Base-by-base conservation (phyloP, 1,140 invertebrate species). In the Hyles euphorbiae region DNA sequence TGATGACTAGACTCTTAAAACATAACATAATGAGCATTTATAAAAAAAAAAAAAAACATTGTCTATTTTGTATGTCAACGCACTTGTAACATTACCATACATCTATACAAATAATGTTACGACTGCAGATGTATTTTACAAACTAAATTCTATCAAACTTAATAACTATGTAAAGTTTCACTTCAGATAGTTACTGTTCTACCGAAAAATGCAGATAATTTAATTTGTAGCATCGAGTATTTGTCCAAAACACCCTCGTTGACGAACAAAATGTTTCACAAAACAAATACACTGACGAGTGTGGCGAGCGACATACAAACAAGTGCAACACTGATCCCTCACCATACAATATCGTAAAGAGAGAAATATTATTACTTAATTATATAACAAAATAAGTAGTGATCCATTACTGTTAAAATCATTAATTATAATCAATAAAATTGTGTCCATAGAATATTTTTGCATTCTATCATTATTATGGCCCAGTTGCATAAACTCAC, bases 1-100 rank as follows among this genome's bases (percentile, higher is more conserved):
- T 77, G 79, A 81, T 87, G 85, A 88, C 85, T 88, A 88, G 85
- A 88, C 78, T 86, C 78, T 83, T 88, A 86, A 80, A 87, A 85
- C 74, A 72, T 78, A 84, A 82, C 75, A 78, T 81, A 79, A 81
- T 87, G 84, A 87, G 84, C 84, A 87, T 87, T 87, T 83, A 86
- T 43, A 54, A 81, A 81, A 83, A 62, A 72, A 75, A n/a, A 76
- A 78, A 75, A 72, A 79, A 70, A 75, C 69, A 75, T 58, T 77
- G 65, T 72, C 65, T 74, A 73, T 49, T 34, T 65, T 68, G 59
- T 65, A 63, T 58, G 51, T 62, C 67, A 55, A 52, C 60, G 68
- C 61, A 65, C 63, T 67, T 72, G 65, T 70, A 71, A 68, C 63
- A 67, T 73, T 63, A 65, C 67, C 51, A 61, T 7, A 63, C 33